These are phyloP conservation scores for Philypnodon macrostomus DNA, from an alignment of 2,797 vertebrate genomes.

Conservation along the genomic window DNA sequence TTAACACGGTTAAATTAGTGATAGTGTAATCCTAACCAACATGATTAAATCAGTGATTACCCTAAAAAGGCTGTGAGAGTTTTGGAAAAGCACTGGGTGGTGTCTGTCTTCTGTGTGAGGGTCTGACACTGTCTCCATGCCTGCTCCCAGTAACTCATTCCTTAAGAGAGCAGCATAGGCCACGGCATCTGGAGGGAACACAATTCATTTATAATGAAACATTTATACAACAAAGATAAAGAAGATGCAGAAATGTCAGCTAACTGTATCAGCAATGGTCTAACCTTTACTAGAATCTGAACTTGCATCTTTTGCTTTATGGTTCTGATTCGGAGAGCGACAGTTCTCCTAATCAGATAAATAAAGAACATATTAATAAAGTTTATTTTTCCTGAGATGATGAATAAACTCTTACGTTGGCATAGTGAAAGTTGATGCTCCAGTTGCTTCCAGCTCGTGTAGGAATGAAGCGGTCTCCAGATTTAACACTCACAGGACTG, in stretches of 20 bases:
- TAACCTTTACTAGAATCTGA: slow-evolving; percentile 81
- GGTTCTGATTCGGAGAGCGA: slow-evolving; percentile 78
- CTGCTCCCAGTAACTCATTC: slow-evolving; percentile 81
- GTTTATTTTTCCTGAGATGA: no score
- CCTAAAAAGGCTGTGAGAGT: slow-evolving; percentile 79
- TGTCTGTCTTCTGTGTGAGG: slow-evolving; percentile 76
- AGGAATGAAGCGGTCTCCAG: slow-evolving; percentile 81
- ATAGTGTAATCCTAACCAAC: neutral
- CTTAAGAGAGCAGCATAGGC: slow-evolving; percentile 81
- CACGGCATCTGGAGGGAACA: slow-evolving; percentile 69
- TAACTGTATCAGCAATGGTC: neutral
- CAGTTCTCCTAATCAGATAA: slow-evolving; percentile 82
- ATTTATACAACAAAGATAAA: neutral
- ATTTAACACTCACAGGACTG: slow-evolving; percentile 76
- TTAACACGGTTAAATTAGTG: no score
- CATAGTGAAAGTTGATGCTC: slow-evolving; percentile 84
- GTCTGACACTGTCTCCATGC: slow-evolving; percentile 78
- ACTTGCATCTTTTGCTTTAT: slow-evolving; percentile 76
- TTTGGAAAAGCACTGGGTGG: slow-evolving; percentile 67
- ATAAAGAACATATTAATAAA: neutral
- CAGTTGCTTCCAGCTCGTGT: slow-evolving; percentile 83
- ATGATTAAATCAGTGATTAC: slow-evolving; percentile 42
- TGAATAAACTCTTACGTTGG: slow-evolving; percentile 68
- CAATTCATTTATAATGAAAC: neutral
- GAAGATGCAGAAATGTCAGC: neutral